Percentiles rank a stretch among this genome's conserved stretches.
Conservation (phyloP, 2,888 invertebrate species). For the Apeira syringaria region DNA sequence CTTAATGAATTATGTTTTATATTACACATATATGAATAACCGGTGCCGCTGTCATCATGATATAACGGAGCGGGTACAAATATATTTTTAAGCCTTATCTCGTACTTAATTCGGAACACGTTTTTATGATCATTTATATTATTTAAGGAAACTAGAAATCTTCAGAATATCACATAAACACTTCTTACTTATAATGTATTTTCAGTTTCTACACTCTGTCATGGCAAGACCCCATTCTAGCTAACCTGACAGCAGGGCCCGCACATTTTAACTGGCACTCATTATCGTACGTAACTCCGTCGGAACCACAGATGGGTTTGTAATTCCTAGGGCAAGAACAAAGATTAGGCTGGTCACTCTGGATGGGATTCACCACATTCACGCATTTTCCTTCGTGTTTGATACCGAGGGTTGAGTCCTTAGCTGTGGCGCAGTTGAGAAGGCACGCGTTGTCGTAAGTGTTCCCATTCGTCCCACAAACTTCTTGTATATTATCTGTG, state of each 20-base stretch:
- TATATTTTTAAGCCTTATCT: no score
- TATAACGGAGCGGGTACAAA: no score
- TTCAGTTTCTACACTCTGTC: no score
- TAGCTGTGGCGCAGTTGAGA: constrained; percentile 28
- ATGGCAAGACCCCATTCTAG: constrained; percentile 29
- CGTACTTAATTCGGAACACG: no score
- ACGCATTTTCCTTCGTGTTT: constrained; percentile 28
- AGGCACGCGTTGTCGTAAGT: constrained; percentile 82
- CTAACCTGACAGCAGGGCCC: constrained; percentile 20
- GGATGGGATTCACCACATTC: constrained; percentile 19
- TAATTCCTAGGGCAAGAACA: constrained; percentile 26
- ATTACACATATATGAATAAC: no score
- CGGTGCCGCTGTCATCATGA: no score
- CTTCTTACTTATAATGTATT: no score
- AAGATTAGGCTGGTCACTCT: constrained; percentile 3
- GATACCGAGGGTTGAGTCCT: constrained; percentile 23
- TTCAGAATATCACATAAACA: no score
- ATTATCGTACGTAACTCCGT: constrained; percentile 84
- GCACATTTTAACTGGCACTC: constrained; percentile 86
- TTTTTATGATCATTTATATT: no score
- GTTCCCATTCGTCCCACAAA: constrained; percentile 74
- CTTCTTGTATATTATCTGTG: constrained; percentile 21
- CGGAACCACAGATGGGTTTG: constrained; percentile 30
- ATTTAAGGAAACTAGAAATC: no score
- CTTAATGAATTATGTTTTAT: no score